Evolutionary conservation across 1,140 invertebrate species (phyloP).

Genomic region (Eufriesea mexicana): DNA sequence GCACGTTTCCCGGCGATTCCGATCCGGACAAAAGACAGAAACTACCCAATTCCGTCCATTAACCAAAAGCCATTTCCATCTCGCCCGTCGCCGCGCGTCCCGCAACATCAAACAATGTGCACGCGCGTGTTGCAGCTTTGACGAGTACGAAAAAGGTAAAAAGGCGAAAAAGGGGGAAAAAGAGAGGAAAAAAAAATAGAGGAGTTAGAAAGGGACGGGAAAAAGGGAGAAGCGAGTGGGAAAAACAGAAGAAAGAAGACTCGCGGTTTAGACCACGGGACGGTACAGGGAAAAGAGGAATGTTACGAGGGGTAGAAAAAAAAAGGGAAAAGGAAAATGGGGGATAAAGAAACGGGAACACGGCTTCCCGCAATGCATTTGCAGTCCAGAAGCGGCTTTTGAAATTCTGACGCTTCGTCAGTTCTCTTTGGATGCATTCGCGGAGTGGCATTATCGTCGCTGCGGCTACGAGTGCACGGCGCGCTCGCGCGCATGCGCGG

Average conservation of each 20-base stretch:
- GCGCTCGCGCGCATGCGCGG: constrained; percentile 20
- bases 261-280: background rate
- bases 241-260: background rate
- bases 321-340: background rate
- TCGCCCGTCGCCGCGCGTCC: too few relatives aligned
- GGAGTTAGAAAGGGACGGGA: too few relatives aligned
- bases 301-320: background rate
- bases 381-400: constrained; percentile 66
- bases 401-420: constrained; percentile 72
- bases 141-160: background rate
- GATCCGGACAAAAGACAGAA: background rate
- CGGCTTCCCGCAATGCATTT: constrained; percentile 66
- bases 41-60: constrained; percentile 4
- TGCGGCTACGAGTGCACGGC: constrained; percentile 65
- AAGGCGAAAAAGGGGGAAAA: too few relatives aligned
- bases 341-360: constrained; percentile 63
- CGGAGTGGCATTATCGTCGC: constrained; percentile 69
- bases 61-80: background rate
- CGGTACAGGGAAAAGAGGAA: background rate
- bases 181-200: background rate
- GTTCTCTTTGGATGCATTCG: constrained; percentile 70
- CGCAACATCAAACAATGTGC: constrained; percentile 4
- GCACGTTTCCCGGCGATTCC: background rate
- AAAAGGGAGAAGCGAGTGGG: background rate
- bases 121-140: background rate